Base-by-base conservation (phyloP, 2,888 invertebrate genomes). In the Drosophila subquinaria region DNA sequence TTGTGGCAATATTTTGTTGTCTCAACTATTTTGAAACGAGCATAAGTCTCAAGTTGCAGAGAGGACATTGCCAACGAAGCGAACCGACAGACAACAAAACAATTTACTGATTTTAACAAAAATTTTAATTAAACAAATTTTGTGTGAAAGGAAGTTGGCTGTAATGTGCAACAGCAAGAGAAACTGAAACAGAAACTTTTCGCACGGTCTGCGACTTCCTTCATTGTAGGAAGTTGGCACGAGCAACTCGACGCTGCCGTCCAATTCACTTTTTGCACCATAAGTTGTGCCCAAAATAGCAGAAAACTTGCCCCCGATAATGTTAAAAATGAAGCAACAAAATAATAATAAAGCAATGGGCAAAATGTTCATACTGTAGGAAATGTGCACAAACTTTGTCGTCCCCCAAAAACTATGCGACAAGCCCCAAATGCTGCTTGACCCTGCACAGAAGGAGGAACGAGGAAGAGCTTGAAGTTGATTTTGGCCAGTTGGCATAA, bases 111-210 rank as follows among this genome's bases (percentile, higher is more conserved):
- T 86, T 89, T 89, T 73, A 76, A 78, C 89, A 88, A 88, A 86
- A 86, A 89, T 89, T 86, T 86, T 86, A 86, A 86, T 86, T 86
- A 86, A 86, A 86, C 88, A 86, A 86, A 89, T 87, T 89, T 89
- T 81, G 83, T 69, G 85, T 52, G 65, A 88, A 71, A 80, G 88
- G 86, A 83, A 88, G 88, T 76, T 84, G 36, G 36, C 69, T 59
- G 62, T 67, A 74, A 75, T 81, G 74, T 69, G 81, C 9, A 43
- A 48, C 40, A 36, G 35, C n/a, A 42, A 51, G 13, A 51, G 61
- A 23, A 23, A 23, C 38, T 23, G 72, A 47, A 38, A 30, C 47
- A 65, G 50, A 78, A 84, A 86, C 62, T 84, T 84, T 83, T 69
- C 51, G 80, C 80, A 82, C 82, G 82, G 86, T 79, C 89, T 88